phyloP scores from a whole-genome alignment of 2,113 vertebrate species.

The Phycodurus eques region DNA sequence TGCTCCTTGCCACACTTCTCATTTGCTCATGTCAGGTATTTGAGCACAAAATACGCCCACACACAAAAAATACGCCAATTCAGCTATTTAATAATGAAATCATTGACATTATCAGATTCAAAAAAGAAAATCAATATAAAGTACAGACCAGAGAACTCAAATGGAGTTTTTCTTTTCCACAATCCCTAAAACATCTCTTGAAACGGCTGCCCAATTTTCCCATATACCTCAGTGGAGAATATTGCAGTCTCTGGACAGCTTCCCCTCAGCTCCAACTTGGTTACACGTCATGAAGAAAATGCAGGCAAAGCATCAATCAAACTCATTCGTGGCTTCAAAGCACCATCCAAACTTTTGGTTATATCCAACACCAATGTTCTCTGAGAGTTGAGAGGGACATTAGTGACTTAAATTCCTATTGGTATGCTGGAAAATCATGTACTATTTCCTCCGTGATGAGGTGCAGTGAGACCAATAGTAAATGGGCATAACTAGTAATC shows the following conservation, averaged over 20 bases:
- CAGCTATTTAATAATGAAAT: too few species aligned
- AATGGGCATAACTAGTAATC: slow-evolving; percentile 57
- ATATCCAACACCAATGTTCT: neutral
- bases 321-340: neutral
- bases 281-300: neutral
- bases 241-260: neutral
- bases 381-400: neutral
- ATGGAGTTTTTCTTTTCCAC: too few species aligned
- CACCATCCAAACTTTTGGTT: neutral
- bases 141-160: too few species aligned
- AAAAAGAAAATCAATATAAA: too few species aligned
- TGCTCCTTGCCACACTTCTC: too few species aligned
- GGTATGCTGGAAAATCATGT: slow-evolving; percentile 38
- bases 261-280: neutral
- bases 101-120: too few species aligned
- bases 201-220: too few species aligned
- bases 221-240: neutral
- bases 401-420: neutral
- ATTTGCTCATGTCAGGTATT: too few species aligned
- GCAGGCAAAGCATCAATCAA: neutral
- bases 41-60: too few species aligned
- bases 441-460: slow-evolving; percentile 56
- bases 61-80: too few species aligned
- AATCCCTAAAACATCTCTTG: too few species aligned
- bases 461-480: slow-evolving; percentile 35